These are phyloP conservation scores for Neosilurus mollespiculum DNA, from an alignment of 2,797 vertebrate species.

Conservation along the genomic window DNA sequence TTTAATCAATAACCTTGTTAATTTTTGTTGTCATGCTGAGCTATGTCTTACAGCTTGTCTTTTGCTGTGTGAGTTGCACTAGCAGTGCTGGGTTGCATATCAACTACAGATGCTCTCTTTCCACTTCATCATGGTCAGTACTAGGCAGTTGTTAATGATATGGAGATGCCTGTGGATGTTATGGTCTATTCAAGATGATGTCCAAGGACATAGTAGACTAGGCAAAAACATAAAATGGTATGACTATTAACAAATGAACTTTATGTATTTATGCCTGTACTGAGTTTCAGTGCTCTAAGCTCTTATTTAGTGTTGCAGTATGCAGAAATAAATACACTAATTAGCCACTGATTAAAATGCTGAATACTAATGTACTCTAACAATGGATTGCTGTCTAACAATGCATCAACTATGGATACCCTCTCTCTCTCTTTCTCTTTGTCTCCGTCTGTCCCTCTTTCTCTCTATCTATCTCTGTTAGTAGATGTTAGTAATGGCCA, in stretches of 20 bases:
- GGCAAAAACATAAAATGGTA: not conserved
- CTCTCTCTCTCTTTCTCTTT: slow-evolving; percentile 1
- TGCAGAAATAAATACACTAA: not conserved
- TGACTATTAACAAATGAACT: not conserved
- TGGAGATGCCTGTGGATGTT: not conserved
- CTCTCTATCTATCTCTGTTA: slow-evolving; percentile 13
- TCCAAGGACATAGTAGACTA: not conserved
- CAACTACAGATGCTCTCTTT: not conserved
- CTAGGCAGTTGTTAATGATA: slow-evolving; percentile 12
- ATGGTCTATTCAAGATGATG: not conserved
- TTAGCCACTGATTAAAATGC: not conserved
- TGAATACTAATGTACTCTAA: not conserved
- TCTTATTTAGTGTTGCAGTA: not conserved
- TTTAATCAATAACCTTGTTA: not conserved
- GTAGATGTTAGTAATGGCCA: slow-evolving; percentile 76
- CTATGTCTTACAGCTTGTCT: not conserved
- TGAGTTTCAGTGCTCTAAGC: not conserved
- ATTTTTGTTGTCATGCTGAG: not conserved
- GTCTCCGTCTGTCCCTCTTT: slow-evolving; percentile 6
- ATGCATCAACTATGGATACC: not conserved
- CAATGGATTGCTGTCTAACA: not conserved
- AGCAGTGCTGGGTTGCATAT: slow-evolving; percentile 6
- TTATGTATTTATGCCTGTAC: not conserved
- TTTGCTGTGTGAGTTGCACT: not conserved
- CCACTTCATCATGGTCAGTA: slow-evolving; percentile 5